Evolutionary conservation across 2,797 vertebrate genomes (phyloP), one percentile per base, ranked within the genome.

Genomic region (Erethizon dorsatum): DNA sequence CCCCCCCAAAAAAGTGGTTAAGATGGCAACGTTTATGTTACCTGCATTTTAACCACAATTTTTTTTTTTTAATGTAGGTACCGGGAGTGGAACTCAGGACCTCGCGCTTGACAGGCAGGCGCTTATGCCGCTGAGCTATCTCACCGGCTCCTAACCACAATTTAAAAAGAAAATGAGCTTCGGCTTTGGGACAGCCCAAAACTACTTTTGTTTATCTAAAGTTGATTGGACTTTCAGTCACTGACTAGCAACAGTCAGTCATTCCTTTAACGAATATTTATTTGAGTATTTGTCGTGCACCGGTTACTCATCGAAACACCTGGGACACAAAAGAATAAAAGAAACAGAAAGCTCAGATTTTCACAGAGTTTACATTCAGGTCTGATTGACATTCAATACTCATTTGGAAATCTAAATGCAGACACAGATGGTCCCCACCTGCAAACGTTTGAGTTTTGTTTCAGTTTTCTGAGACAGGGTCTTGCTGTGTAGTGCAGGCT

Each of bases 251-350:
- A 85, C 12, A 82, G 69, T 15, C 45, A 93, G 3, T 61, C 57
- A 91, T 56, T 97, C 45, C 56, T 80, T 88, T 52, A 88, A 47
- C 83, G 93, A 83, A 96, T 80, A 88, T 56, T 85, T 88, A 67
- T 12, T 9, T n/a, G 37, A 73, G 69, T 47, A 45, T 47, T 26
- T 28, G 41, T 22, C 5, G 6, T 2, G 11, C 45, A 73, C 50
- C 50, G 56, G 45, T 31, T 71, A 75, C 47, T 69, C 79, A 41
- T 82, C 28, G 18, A 75, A 37, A 90, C 17, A 90, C 24, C 50
- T 79, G 83, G 33, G 15, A 59, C 37, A 86, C 14, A 24, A 31
- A 15, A 18, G 12, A 80, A 54, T 84, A 90, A 87, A 87, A 90
- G 47, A 85, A 67, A 73, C 11, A 67, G 75, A 89, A 88, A 75